Evolutionary conservation across 2,113 vertebrate genomes (phyloP).

Genomic region (Chunga burmeisteri): DNA sequence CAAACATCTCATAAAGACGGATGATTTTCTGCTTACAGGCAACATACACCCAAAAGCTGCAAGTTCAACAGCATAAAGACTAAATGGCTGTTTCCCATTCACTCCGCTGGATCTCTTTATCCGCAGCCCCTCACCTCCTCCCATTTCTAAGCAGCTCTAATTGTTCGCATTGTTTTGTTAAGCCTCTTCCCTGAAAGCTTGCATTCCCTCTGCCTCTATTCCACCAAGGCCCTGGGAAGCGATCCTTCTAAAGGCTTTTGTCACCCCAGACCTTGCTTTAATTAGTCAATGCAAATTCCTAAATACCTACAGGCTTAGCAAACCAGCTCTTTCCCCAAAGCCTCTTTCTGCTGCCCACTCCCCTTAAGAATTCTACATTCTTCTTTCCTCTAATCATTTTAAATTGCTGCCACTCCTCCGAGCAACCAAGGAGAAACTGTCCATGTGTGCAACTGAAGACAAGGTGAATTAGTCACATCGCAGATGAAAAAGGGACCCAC

Average conservation of each 20-base stretch:
- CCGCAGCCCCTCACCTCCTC: constrained; percentile 31
- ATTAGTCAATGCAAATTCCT: constrained; percentile 65
- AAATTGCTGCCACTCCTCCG: constrained; percentile 6
- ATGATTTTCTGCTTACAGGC: constrained; percentile 25
- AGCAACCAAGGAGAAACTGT: background rate
- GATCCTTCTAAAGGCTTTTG: constrained; percentile 51
- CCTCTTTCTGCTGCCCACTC: constrained; percentile 37
- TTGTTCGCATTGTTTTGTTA: constrained; percentile 50
- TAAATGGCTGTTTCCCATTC: background rate
- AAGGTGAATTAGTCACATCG: background rate
- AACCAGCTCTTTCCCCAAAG: constrained; percentile 39
- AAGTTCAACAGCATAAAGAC: background rate
- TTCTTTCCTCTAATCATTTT: constrained; percentile 36
- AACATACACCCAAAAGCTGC: background rate
- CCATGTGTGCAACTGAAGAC: background rate
- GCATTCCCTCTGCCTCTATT: constrained; percentile 11
- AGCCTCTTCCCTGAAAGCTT: constrained; percentile 30
- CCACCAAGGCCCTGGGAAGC: background rate
- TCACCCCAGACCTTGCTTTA: constrained; percentile 42
- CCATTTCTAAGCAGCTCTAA: constrained; percentile 47
- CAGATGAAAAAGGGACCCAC: background rate
- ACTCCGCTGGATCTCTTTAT: background rate
- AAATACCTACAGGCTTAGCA: constrained; percentile 64
- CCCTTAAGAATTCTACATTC: background rate
- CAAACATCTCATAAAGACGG: background rate